Base-by-base conservation (phyloP, 2,797 vertebrate genomes). In the Lepilemur septentrionalis region DNA sequence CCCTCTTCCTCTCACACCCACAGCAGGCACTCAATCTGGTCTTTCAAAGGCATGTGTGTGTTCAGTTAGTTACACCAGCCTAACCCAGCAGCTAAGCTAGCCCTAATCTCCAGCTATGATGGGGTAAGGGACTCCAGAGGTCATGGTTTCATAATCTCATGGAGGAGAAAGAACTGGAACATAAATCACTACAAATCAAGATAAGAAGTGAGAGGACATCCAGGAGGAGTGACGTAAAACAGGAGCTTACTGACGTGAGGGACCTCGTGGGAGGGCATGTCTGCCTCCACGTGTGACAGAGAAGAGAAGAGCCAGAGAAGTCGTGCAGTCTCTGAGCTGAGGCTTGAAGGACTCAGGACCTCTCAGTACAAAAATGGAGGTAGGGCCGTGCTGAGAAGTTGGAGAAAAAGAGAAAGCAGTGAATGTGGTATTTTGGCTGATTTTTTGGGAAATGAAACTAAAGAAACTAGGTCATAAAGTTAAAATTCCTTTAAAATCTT, bases 21-120 rank as follows among this genome's bases (percentile, higher is more conserved):
- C 57, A 59, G 22, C 23, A n/a, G 57, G 10, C 17, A 11, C 23
- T 55, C 38, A 1, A 5, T 0, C 0, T 22, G 48, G 32, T 50
- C 4, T 73, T 43, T 12, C 65, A 65, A 92, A 72, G 1, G 28
- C 32, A 5, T 0, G 0, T 3, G 13, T 48, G 0, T 3, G 13
- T 48, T 12, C 22, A 1, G 0, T 5, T 52, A 12, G 38, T 18
- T 52, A 11, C 25, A 41, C 15, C 52, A 35, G 8, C 7, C 7
- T n/a, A 18, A n/a, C 15, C 63, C 17, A n/a, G 32, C 63, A n/a
- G 0, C 12, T 83, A 6, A 32, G 10, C 78, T 17, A 4, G 22
- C 28, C 65, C 48, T 12, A 9, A 25, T 15, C 4, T 2, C 3
- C 17, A 20, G 18, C 59, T 30, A 1, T 18, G 41, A 25, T 30